phyloP scores from a whole-genome alignment of 2,797 vertebrate species.

The Buphagus erythrorhynchus region DNA sequence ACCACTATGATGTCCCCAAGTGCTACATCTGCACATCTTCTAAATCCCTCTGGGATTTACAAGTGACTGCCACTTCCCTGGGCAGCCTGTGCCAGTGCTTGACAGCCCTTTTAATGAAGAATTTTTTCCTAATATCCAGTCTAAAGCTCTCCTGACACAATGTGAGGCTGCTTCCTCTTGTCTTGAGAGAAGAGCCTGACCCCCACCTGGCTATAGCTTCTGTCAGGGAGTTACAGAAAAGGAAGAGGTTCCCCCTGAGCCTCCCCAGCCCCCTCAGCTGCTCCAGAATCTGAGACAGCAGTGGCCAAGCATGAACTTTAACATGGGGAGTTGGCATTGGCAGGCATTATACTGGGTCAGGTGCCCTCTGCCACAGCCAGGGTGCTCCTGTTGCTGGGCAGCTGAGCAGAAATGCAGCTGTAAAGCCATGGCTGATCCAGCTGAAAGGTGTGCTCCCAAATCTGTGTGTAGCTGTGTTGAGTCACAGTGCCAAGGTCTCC shows the following conservation, averaged over 20 bases:
- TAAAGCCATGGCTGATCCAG: not conserved
- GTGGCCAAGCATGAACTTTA: rapidly evolving
- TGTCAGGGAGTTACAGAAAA: no score
- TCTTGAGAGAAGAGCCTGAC: not conserved
- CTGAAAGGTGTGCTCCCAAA: not conserved
- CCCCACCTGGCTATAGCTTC: not conserved
- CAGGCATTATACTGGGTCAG: not conserved
- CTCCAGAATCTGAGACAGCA: not conserved
- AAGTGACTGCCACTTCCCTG: not conserved
- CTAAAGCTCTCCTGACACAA: not conserved
- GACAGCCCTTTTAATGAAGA: not conserved
- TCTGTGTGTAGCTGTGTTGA: rapidly evolving
- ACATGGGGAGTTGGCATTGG: not conserved
- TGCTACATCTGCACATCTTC: not conserved
- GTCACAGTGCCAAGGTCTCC: not conserved
- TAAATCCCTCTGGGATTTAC: not conserved
- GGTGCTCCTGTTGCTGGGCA: not conserved
- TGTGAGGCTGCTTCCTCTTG: not conserved
- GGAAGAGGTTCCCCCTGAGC: not conserved
- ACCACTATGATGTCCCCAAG: not conserved
- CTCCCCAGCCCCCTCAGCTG: not conserved
- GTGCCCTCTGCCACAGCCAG: not conserved
- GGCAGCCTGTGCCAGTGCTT: not conserved
- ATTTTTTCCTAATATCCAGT: not conserved
- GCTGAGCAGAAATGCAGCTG: not conserved